Conservation (phyloP, 2,797 vertebrate genomes). For the Cottoperca gobio region DNA sequence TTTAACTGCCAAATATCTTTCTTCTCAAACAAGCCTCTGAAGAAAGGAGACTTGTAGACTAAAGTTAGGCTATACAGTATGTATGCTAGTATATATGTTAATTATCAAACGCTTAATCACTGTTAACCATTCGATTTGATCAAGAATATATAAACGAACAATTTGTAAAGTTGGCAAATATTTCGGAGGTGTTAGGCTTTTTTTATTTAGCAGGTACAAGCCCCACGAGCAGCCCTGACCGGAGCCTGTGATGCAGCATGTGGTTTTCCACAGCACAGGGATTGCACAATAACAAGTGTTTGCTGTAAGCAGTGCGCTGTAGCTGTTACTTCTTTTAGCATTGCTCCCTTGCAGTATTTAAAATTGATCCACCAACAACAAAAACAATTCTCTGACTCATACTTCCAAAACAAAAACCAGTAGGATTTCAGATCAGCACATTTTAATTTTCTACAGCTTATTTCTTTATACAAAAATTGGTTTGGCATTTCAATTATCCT, state of each 20-base stretch:
- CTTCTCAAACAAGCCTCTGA: background rate
- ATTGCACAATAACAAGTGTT: slow-evolving; percentile 1
- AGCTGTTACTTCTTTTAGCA: background rate
- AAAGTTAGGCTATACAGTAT: background rate
- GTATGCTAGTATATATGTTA: background rate
- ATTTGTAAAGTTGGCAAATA: background rate
- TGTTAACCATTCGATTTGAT: background rate
- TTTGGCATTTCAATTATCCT: too few species aligned
- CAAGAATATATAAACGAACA: background rate
- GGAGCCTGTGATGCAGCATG: background rate
- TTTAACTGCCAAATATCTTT: slow-evolving; percentile 37
- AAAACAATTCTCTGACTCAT: too few species aligned
- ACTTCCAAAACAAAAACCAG: background rate
- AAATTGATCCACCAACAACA: background rate
- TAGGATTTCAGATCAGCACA: background rate
- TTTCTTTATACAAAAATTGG: background rate
- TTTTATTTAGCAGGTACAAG: background rate
- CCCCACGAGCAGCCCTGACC: background rate
- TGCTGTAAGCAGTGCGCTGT: background rate
- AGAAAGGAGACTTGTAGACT: background rate
- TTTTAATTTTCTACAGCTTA: background rate
- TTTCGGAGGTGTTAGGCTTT: background rate
- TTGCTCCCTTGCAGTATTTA: background rate
- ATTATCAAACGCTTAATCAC: background rate
- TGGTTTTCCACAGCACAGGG: background rate